Base-by-base conservation (phyloP, 2,888 invertebrate genomes). In the Agrochola macilenta region DNA sequence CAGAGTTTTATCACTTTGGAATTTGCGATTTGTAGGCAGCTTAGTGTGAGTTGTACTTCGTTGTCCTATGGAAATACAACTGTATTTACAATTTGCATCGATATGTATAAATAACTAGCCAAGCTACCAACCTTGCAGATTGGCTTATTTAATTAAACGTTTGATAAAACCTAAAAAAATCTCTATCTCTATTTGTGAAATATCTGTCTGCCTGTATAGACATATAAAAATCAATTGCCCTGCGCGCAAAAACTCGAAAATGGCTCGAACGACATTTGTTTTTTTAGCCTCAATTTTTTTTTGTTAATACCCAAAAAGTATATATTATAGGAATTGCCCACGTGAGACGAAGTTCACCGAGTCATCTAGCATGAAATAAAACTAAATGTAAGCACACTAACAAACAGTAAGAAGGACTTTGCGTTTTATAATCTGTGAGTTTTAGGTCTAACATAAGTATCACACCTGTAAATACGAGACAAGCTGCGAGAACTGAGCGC, bases 401-500 rank as follows among this genome's bases (percentile, higher is more conserved):
- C 11, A 30, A n/a, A 7, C 4, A n/a, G 7, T 8, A 8, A 35
- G 20, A 17, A 46, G 8, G 30, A 46, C 5, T 4, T 66, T 39
- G n/a, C 9, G 14, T 70, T 54, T 54, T 54, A 30, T 23, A 69
- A 54, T 39, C 11, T 43, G 9, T 11, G 7, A 49, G n/a, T 5
- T 57, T 43, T n/a, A 14, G n/a, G 14, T n/a, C 4, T 49, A 12
- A 30, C 20, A n/a, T 74, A 58, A 2, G 74, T n/a, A 43, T 46
- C 11, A 83, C 54, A 97, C 97, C 95, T 98, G 98, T 79, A 99
- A 96, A 92, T 98, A 98, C 8, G 98, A 97, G 20, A 98, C 97
- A 0, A 99, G 97, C 92, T 99, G 98, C 11, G 98, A 99, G 93
- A 99, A 99, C 92, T 99, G 99, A 0, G 99, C 99, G 60, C 99